Evolutionary conservation across 2,797 vertebrate genomes (phyloP), one percentile per base, ranked within the genome.

Genomic region (Poecilia gillii): DNA sequence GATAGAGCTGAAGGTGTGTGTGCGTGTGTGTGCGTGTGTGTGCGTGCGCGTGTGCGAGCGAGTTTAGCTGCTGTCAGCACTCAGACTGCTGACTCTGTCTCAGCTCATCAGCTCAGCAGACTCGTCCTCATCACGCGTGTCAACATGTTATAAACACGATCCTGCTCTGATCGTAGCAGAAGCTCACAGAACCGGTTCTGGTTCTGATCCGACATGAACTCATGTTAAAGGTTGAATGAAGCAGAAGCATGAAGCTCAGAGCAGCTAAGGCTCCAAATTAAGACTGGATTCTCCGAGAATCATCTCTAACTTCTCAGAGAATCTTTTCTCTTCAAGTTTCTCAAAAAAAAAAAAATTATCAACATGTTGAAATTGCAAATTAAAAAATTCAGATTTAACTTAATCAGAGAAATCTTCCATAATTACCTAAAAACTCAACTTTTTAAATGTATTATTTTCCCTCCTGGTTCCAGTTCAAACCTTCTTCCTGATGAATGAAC

Each of bases 21-120:
- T 64, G 62, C 18, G 6, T 62, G 59, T 16, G 16, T 20, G 62
- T 39, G 59, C 18, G 16, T 57, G 20, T 51, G 62, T 11, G 62
- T 1, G 66, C 23, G 73, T 41, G 5, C 4, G 18, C 20, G 62
- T 39, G 62, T 36, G 14, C 13, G 31, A 23, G 23, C 4, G 31
- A 11, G 31, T 78, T 31, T 31, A 55, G 72, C 57, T 59, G 62
- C 76, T 36, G 72, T 82, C 72, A 82, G 81, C 81, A 72, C 36
- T 72, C 73, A 75, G 81, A 78, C 73, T 82, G 81, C 81, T 82
- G 81, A 82, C 64, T 82, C 57, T 5, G 39, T 25, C 47, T 57
- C n/a, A 51, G 28, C 36, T 75, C 31, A 82, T 78, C 73, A 7
- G 81, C 53, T 82, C 73, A 78, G 57, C 33, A 53, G 33, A 41